A percentile compares a stretch with the other conserved stretches of the same genome.
Evolutionary conservation across 2,797 vertebrate genomes (phyloP).

Genomic region (Phaenicophaeus curvirostris): DNA sequence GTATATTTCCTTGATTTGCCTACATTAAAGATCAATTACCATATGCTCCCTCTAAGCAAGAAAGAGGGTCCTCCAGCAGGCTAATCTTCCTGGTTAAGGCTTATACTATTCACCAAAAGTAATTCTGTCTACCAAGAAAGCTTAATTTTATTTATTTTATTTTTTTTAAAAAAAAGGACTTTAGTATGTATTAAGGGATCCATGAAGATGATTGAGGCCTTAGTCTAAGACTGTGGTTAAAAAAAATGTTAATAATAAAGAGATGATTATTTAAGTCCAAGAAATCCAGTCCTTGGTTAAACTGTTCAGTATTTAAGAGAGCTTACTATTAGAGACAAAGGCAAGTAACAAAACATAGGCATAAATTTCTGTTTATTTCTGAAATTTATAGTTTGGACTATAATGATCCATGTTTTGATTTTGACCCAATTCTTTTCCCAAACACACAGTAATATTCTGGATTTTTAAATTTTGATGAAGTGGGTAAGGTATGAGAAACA

Average conservation of each 20-base stretch:
- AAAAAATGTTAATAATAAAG: background rate
- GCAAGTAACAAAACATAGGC: background rate
- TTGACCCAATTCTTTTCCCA: background rate
- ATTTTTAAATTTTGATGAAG: background rate
- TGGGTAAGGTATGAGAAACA: background rate
- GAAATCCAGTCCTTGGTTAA: background rate
- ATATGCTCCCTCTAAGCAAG: background rate
- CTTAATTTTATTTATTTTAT: background rate
- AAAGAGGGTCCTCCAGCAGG: background rate
- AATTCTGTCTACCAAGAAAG: background rate
- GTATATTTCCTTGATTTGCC: background rate
- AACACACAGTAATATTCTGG: background rate
- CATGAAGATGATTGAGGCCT: background rate
- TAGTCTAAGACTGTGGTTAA: background rate
- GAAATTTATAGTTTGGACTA: background rate
- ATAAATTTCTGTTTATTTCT: background rate
- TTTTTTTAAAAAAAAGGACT: background rate
- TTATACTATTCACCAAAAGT: background rate
- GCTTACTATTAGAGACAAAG: background rate
- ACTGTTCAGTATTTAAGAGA: background rate
- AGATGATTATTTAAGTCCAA: background rate
- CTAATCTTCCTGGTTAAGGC: background rate
- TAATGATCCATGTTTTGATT: background rate
- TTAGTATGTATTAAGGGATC: background rate
- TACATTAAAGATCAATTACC: background rate